Percentiles rank a stretch among this genome's conserved stretches.
Conservation (phyloP, 2,113 vertebrate species). For the Ahaetulla prasina region DNA sequence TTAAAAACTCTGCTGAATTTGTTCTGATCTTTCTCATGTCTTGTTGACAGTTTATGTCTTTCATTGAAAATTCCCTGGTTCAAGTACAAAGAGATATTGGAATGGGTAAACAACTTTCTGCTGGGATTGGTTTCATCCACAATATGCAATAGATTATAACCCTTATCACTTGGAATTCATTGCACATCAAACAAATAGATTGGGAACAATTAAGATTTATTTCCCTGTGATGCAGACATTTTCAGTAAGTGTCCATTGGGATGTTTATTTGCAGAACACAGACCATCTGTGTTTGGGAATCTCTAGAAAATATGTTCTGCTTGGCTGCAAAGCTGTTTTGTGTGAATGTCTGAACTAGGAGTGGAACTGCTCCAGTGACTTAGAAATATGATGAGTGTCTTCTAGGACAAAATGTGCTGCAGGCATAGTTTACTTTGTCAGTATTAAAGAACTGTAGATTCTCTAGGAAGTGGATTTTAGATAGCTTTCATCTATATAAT, state of each 20-base stretch:
- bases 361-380: not conserved
- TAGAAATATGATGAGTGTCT: not conserved
- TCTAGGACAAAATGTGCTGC: not conserved
- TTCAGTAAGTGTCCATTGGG: not conserved
- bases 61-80: constrained; percentile 7
- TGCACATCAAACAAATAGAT: constrained; percentile 8
- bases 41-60: constrained; percentile 9
- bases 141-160: constrained; percentile 4
- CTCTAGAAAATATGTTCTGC: not conserved
- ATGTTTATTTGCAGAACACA: constrained; percentile 17
- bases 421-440: not conserved
- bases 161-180: constrained; percentile 29
- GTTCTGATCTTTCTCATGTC: not conserved
- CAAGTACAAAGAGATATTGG: constrained; percentile 3
- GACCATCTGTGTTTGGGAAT: constrained; percentile 6
- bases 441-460: not conserved
- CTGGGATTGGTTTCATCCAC: not conserved
- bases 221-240: constrained; percentile 3
- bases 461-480: not conserved
- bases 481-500: not conserved
- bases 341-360: not conserved
- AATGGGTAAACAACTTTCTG: not conserved
- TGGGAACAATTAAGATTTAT: not conserved
- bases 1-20: not conserved
- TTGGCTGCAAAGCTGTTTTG: not conserved